Evolutionary conservation across 2,888 invertebrate species (phyloP), one percentile per base, ranked within the genome.

Genomic region (Diabrotica balteata): DNA sequence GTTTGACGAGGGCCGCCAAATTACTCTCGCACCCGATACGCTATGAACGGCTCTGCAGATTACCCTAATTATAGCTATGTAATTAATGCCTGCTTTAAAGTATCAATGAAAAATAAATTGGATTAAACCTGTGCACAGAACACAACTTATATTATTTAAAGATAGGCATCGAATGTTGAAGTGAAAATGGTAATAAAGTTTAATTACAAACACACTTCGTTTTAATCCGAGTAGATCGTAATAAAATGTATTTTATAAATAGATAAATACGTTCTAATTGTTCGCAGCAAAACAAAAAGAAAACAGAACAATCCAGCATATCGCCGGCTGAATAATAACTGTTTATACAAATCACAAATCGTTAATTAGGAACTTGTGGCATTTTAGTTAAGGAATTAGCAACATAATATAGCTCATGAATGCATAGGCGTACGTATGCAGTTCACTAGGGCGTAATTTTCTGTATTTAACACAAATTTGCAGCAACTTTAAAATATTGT

Each of bases 291-390:
- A 61, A 61, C 53, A 45, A 46, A 60, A 51, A 60, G 60, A 51
- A 60, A 60, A 44, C 17, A 52, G 63, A 67, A 63, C 59, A 67
- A 67, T 63, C 63, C 52, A 63, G 63, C 67, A 63, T 67, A 67
- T 67, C 67, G 61, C 55, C 55, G 32, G 45, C 55, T 17, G 17
- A 17, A 45, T 57, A 57, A 67, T 67, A 67, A 67, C 67, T 67
- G 67, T 67, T 67, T 67, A 63, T 59, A 67, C 67, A 67, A 60
- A 45, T 51, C 50, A 60, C 60, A 46, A 61, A 61, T 53, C 32
- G 11, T 46, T 61, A 61, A 61, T 61, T 61, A 61, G 47, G 46
- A 61, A 53, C 51, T 17, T 55, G 55, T 55, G 43, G 55, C 43
- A 55, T 55, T 55, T 47, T 44, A 55, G 44, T 55, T 44, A 44